Base-by-base conservation (phyloP, 2,888 invertebrate species). In the Miltochrista miniata region DNA sequence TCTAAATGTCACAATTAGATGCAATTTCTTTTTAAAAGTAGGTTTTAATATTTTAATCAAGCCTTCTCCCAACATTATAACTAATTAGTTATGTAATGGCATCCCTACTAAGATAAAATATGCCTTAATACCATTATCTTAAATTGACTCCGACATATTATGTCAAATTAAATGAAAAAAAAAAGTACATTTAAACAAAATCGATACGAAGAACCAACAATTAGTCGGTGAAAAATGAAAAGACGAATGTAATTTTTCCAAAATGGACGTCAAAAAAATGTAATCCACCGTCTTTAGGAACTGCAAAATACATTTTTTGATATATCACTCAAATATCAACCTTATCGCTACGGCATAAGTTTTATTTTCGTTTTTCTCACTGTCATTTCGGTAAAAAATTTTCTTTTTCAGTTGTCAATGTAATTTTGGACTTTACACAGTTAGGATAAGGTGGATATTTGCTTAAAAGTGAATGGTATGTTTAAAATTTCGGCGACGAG, bases 221-320 rank as follows among this genome's bases (percentile, higher is more conserved):
- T 66, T 62, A 66, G 59, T 37, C 67, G 48, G 50, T 38, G 51
- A 47, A 59, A 67, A 61, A 61, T 55, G 40, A 61, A 57, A 68
- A 61, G 50, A 50, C 46, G 31, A 35, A n/a, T 42, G 57, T 56
- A 61, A 70, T 72, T 75, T 74, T 76, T 67, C 59, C 70, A 72
- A 80, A 73, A 76, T 72, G 58, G 59, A 40, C 1, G 1, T 39
- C 36, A 48, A 58, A 60, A 63, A 64, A 62, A 12, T 11, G 5
- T 14, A 13, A 30, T 14, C 10, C 13, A 18, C 12, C 41, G 34
- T 33, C 12, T 33, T 37, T 39, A 12, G 24, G 7, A 13, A 33
- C 24, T 13, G 34, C 37, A 24, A 47, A 33, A 41, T 43, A 45
- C 10, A 54, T 45, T 47, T 54, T 24, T 48, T 30, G 29, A 18